Conservation (phyloP, 2,888 invertebrate species). For the Rhopalosiphum nymphaeae region DNA sequence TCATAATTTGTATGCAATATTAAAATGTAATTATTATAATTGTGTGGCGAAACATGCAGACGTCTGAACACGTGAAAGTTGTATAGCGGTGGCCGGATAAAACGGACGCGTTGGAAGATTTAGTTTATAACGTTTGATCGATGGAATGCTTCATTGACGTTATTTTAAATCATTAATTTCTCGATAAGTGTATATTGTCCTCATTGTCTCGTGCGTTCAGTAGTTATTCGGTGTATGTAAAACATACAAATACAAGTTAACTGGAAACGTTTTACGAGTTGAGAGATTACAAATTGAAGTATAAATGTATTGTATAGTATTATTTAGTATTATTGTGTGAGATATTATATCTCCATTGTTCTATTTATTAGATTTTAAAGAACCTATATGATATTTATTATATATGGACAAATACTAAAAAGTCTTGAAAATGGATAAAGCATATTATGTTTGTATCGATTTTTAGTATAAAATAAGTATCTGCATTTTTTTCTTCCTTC, state of each 20-base stretch:
- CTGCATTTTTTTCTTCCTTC: too few relatives aligned
- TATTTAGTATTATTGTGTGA: not conserved
- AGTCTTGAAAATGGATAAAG: not conserved
- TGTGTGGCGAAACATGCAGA: not conserved
- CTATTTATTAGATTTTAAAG: not conserved
- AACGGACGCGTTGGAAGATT: not conserved
- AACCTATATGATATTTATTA: not conserved
- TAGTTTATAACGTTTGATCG: not conserved
- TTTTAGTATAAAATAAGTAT: too few relatives aligned
- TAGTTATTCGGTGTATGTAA: too few relatives aligned
- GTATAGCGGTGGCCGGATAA: not conserved
- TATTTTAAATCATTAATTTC: not conserved
- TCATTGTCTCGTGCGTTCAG: not conserved
- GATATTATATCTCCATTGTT: not conserved
- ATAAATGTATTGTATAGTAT: not conserved
- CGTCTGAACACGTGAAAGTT: not conserved
- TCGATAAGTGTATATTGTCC: not conserved
- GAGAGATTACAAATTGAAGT: not conserved
- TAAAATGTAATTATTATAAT: not conserved
- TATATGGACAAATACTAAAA: not conserved
- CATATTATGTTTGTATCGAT: not conserved
- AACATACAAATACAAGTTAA: not conserved
- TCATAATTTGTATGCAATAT: not conserved
- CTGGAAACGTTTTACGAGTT: not conserved
- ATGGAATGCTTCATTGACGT: not conserved